Conservation (phyloP, 2,113 vertebrate species). For the Scatophagus argus region DNA sequence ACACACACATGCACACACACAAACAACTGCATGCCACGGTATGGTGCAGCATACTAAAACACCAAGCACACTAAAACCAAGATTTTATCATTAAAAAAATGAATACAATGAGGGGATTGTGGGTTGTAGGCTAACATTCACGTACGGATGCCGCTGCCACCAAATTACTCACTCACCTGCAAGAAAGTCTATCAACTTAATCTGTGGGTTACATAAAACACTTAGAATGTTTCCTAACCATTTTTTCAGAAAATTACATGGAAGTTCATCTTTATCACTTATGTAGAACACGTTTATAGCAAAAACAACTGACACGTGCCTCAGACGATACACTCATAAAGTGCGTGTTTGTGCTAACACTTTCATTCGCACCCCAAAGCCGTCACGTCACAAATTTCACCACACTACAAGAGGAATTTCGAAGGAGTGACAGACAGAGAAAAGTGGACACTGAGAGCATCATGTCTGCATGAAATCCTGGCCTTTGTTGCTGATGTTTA, state of each 20-base stretch:
- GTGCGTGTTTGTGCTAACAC: background rate
- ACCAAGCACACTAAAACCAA: too few relatives aligned
- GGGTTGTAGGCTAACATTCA: too few relatives aligned
- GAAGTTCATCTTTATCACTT: too few relatives aligned
- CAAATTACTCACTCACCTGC: too few relatives aligned
- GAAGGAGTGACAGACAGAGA: background rate
- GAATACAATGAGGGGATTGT: background rate
- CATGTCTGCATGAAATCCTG: constrained; percentile 21
- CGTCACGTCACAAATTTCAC: background rate
- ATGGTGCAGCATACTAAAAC: constrained; percentile 46
- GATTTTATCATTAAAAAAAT: background rate
- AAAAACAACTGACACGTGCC: too few relatives aligned
- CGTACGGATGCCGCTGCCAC: too few relatives aligned
- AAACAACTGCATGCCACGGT: background rate
- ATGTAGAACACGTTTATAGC: too few relatives aligned
- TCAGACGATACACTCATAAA: too few relatives aligned
- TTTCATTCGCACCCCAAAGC: background rate
- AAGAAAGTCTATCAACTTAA: too few relatives aligned
- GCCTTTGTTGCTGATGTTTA: constrained; percentile 28
- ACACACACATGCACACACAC: constrained; percentile 20
- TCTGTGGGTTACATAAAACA: background rate
- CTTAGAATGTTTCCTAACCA: too few relatives aligned
- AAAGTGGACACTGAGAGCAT: background rate
- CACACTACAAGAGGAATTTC: background rate
- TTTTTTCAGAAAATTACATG: too few relatives aligned